A percentile compares a stretch with the other conserved stretches of the same genome.
phyloP scores from a whole-genome alignment of 2,113 vertebrate genomes.

The Siphamia tubifer region DNA sequence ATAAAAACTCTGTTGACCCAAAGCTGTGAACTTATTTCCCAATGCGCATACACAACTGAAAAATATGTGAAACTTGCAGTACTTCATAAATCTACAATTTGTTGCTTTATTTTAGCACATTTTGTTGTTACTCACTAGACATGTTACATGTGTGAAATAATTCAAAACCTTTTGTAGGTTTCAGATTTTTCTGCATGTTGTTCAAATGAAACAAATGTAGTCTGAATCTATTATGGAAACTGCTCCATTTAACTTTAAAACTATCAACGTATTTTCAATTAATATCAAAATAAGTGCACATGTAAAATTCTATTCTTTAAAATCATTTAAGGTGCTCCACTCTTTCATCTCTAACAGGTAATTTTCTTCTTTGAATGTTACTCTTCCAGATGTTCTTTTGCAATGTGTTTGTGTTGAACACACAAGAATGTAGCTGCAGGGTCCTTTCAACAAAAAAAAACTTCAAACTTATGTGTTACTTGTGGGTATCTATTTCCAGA shows the following conservation, averaged over 20 bases:
- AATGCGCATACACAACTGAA: neutral
- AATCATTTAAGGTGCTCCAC: neutral
- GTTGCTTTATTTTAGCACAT: too few species aligned
- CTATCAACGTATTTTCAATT: too few species aligned
- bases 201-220: neutral
- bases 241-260: neutral
- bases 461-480: neutral
- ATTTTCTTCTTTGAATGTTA: neutral
- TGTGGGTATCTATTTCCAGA: neutral
- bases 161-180: neutral
- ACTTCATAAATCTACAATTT: neutral
- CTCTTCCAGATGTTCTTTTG: slow-evolving; percentile 21
- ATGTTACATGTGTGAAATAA: too few species aligned
- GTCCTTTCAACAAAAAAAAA: neutral
- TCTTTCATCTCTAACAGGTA: neutral
- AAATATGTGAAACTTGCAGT: neutral
- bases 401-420: neutral
- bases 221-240: neutral
- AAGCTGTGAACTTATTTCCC: slow-evolving; percentile 1
- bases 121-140: too few species aligned
- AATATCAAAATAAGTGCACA: too few species aligned
- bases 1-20: slow-evolving; percentile 49
- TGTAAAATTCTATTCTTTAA: too few species aligned
- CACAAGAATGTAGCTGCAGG: too few species aligned
- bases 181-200: neutral